Evolutionary conservation across 35 echinoderm and acorn worm genomes (phyloP), one percentile per base, ranked within the genome.

Genomic region (Apostichopus californicus): DNA sequence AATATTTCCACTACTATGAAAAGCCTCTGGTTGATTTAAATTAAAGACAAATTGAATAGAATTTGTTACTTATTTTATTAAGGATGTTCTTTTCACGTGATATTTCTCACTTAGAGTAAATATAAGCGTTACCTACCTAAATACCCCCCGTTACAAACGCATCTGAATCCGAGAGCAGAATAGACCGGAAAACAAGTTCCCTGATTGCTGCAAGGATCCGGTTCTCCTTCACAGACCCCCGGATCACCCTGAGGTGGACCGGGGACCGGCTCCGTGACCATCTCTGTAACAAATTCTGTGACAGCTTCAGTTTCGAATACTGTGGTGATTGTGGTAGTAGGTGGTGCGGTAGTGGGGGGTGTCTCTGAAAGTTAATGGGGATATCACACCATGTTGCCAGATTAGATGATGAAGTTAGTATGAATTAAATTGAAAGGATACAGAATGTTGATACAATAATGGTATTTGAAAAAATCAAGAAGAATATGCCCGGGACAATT

Each of bases 91-190:
- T 46, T 46, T 46, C 34, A 46, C 34, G 34, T 46, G 34, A 46
- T 46, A 46, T 46, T 46, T 46, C 34, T 46, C 34, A 46, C 34
- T 46, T 46, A 46, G 34, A 46, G 34, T 46, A 46, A 46, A 46
- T 46, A 46, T 3, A 46, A 46, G 34, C 3, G 34, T 46, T 3
- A 66, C 84, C 64, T 86, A 95, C 94, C 94, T 5, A 61, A 46
- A 55, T 93, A 95, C 28, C 94, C 92, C 15, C 9, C 14, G 20
- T 83, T n/a, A 83, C 94, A 95, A 61, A 81, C 92, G 54, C 94
- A 95, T 56, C 5, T 20, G 73, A 81, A 95, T 17, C 94, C 94
- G 14, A 86, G 54, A 4, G 94, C 77, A 71, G 85, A 80, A 63
- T 77, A 86, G 5, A 55, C 86, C 53, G 87, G 91, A 14, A 78